Percentiles rank a stretch among this genome's conserved stretches.
Conservation (phyloP, 30 jellyfish, hydroid and myxozoan genomes). For the Phacellophora camtschatica region DNA sequence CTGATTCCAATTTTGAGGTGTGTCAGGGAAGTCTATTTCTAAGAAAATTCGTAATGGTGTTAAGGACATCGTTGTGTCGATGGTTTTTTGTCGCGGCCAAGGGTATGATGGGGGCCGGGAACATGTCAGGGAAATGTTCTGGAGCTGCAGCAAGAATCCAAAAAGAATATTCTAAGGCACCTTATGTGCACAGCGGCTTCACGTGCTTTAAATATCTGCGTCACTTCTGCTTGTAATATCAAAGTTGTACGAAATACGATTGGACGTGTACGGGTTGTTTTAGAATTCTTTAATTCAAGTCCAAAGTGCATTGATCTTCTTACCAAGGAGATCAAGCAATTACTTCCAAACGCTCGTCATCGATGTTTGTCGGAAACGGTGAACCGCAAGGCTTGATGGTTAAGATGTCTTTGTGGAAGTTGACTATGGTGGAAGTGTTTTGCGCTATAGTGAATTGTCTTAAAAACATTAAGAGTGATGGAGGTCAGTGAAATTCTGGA, state of each 20-base stretch:
- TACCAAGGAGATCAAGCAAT: background rate
- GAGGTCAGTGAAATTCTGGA: background rate
- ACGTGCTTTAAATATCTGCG: conserved; percentile 53
- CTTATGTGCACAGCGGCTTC: conserved; percentile 32
- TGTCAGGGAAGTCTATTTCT: too few species aligned
- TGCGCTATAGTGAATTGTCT: background rate
- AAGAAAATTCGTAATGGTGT: too few species aligned
- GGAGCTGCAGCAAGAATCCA: conserved; percentile 34
- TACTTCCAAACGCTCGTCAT: background rate
- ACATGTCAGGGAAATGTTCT: too few species aligned
- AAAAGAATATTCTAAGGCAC: conserved; percentile 1
- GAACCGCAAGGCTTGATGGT: conserved; percentile 50
- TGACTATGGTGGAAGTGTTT: conserved; percentile 10
- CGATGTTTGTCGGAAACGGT: conserved; percentile 41
- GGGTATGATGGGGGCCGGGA: too few species aligned
- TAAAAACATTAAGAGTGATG: background rate
- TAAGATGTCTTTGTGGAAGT: conserved; percentile 25
- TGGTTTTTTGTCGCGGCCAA: too few species aligned
- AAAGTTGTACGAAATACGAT: conserved; percentile 39
- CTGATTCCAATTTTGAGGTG: too few species aligned
- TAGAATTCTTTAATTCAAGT: background rate
- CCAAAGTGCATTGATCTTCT: conserved; percentile 9
- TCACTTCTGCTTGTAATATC: conserved; percentile 30
- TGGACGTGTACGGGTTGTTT: conserved; percentile 35
- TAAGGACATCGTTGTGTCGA: too few species aligned